Evolutionary conservation across 2,113 vertebrate species (phyloP), one percentile per base, ranked within the genome.

Genomic region (Tonatia bakeri): DNA sequence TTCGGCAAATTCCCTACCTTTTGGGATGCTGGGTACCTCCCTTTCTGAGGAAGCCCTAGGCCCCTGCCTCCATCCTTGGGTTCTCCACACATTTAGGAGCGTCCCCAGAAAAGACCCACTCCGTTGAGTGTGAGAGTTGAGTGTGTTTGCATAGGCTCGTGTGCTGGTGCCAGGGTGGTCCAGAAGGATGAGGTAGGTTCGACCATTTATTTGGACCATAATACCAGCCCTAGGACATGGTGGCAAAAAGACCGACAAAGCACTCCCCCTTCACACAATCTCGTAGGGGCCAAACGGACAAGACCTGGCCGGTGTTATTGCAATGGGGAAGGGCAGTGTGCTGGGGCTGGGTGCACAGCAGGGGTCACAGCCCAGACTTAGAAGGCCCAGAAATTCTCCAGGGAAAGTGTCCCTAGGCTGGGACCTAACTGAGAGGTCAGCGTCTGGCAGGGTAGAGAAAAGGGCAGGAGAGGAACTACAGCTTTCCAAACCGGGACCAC

Each of bases 321-420:
- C 2, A 10, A 14, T 8, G 14, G 31, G 52, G 19, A 56, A 47
- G 47, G 77, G n/a, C 19, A 22, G 26, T 10, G 26, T 26, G 73
- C 31, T 12, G 4, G 40, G 33, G 20, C 0, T 2, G 26, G 24
- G 20, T 0, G 0, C 5, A 15, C 0, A 4, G 38, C 56, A 43
- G 45, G 20, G 54, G 56, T 16, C 33, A 77, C n/a, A 47, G 31
- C 45, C 28, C 59, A 87, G 38, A 87, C 10, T 3, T 0, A 38
- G n/a, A 64, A 26, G 31, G 31, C 13, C 43, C 36, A 12, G 5
- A 45, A 64, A 17, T 26, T 16, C 20, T 36, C 52, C n/a, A 69
- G 36, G 28, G 12, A 69, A 33, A 94, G 52, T 19, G 52, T 52
- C 26, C 20, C 47, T 47, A 11, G 22, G 11, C 14, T 45, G 28